These are phyloP conservation scores for Drosophila grimshawi DNA, from an alignment of 1,140 invertebrate genomes.

Conservation along the genomic window DNA sequence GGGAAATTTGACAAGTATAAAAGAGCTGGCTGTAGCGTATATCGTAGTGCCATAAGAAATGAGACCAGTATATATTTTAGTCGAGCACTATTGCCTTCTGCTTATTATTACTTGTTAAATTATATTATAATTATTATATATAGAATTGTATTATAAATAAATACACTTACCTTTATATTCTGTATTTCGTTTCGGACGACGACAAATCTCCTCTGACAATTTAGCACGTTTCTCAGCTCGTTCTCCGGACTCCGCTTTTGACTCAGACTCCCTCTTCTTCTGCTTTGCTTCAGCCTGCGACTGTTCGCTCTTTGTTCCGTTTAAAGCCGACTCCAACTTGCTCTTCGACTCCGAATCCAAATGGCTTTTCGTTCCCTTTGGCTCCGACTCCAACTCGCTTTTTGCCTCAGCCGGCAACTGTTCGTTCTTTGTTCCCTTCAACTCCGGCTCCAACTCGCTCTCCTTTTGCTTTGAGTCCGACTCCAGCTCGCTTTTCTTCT, in stretches of 20 bases:
- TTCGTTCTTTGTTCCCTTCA: neutral
- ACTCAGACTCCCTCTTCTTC: no score
- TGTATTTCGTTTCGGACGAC: constrained; percentile 39
- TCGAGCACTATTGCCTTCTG: no score
- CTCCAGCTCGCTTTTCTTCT: neutral
- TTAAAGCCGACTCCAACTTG: neutral
- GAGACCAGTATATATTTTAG: no score
- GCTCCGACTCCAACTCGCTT: neutral
- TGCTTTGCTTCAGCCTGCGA: neutral
- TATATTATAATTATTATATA: no score
- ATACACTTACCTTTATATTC: constrained; percentile 54
- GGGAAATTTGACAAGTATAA: no score
- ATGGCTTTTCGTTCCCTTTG: neutral
- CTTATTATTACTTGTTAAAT: no score
- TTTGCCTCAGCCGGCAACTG: neutral
- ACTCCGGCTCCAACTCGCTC: neutral
- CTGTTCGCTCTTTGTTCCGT: neutral
- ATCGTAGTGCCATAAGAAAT: no score
- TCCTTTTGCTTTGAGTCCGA: neutral
- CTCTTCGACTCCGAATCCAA: neutral
- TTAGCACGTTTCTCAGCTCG: constrained; percentile 62
- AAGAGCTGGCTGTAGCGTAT: no score
- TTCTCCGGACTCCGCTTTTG: constrained; percentile 21
- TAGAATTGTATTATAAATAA: neutral
- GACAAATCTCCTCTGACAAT: constrained; percentile 30